These are phyloP conservation scores for Natator depressus DNA, from an alignment of 2,113 vertebrate species.

Conservation along the genomic window DNA sequence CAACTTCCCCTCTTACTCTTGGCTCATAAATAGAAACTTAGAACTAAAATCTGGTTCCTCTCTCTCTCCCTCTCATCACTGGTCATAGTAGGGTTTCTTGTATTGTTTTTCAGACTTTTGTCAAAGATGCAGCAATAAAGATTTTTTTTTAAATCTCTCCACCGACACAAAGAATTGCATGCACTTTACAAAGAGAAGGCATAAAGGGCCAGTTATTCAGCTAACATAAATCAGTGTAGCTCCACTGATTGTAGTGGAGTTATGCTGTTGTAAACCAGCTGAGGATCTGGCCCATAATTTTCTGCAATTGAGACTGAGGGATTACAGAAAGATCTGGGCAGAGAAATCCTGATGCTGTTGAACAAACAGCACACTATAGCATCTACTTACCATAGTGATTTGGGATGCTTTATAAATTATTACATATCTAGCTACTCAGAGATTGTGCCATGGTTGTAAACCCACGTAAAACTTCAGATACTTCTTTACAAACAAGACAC, in stretches of 20 bases:
- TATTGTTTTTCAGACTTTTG: background rate
- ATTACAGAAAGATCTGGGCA: background rate
- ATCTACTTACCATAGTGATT: background rate
- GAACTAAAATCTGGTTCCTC: slow-evolving; percentile 33
- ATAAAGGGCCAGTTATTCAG: background rate
- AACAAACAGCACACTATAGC: background rate
- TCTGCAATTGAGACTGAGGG: background rate
- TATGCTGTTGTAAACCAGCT: background rate
- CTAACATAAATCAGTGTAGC: background rate
- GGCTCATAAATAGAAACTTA: background rate
- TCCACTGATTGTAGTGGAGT: background rate
- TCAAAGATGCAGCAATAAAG: background rate
- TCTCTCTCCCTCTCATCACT: background rate
- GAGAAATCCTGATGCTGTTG: background rate
- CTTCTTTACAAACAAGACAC: background rate
- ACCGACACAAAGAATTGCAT: background rate
- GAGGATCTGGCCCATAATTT: background rate
- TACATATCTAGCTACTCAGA: background rate
- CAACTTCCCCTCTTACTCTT: slow-evolving; percentile 36
- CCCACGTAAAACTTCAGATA: background rate
- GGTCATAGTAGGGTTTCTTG: slow-evolving; percentile 7
- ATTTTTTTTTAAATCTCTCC: background rate
- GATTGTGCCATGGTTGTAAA: background rate
- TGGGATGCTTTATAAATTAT: background rate
- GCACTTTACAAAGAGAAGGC: background rate